These are phyloP conservation scores for Melieria crassipennis DNA, from an alignment of 2,888 invertebrate species.

Conservation along the genomic window DNA sequence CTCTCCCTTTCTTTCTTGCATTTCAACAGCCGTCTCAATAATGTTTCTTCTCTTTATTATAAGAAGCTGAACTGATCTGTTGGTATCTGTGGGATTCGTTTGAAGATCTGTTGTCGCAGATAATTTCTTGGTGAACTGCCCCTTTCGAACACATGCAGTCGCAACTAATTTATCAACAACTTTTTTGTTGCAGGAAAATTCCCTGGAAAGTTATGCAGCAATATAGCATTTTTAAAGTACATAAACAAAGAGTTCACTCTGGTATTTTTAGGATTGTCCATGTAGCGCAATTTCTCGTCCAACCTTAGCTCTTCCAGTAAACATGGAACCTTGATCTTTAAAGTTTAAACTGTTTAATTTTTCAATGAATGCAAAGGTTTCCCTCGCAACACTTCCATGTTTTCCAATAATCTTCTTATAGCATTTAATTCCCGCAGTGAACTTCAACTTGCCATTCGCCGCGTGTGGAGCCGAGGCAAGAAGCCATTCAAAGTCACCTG, in stretches of 20 bases:
- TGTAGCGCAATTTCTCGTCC: too few relatives aligned
- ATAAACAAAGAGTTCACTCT: not conserved
- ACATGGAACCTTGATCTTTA: too few relatives aligned
- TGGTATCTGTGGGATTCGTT: not conserved
- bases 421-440: constrained; percentile 46
- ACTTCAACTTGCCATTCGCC: constrained; percentile 43
- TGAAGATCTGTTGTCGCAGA: constrained; percentile 22
- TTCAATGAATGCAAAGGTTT: not conserved
- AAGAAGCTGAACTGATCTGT: too few relatives aligned
- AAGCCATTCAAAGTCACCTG: constrained; percentile 36
- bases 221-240: not conserved
- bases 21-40: not conserved
- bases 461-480: constrained; percentile 17
- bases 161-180: constrained; percentile 24
- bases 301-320: too few relatives aligned
- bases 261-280: too few relatives aligned
- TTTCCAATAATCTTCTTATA: constrained; percentile 41
- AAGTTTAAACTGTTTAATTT: not conserved
- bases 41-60: constrained; percentile 5
- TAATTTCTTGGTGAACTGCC: constrained; percentile 1
- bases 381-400: not conserved
- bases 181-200: not conserved
- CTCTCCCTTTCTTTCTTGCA: constrained; percentile 2
- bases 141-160: not conserved
- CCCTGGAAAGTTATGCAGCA: not conserved